A percentile compares a stretch with the other conserved stretches of the same genome.
Evolutionary conservation across 2,797 vertebrate genomes (phyloP).

Genomic region (Phylloscopus collybita): DNA sequence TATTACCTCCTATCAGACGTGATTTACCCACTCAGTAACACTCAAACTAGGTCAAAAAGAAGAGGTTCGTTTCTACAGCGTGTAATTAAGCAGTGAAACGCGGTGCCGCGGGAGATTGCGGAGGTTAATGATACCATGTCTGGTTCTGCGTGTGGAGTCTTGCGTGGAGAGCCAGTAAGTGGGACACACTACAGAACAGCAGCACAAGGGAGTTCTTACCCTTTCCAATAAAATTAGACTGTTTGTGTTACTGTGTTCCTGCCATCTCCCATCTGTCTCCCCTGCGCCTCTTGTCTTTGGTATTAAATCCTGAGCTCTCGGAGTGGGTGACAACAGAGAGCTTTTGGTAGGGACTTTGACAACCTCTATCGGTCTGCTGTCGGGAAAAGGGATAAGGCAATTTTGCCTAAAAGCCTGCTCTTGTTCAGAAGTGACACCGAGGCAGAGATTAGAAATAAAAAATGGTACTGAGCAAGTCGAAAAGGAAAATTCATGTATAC

Average conservation of each 20-base stretch:
- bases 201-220: slow-evolving; percentile 12
- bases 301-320: not conserved
- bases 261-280: slow-evolving; percentile 35
- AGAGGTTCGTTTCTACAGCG: not conserved
- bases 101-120: not conserved
- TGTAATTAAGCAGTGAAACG: not conserved
- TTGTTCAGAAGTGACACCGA: not conserved
- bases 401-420: slow-evolving; percentile 23
- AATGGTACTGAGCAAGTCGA: not conserved
- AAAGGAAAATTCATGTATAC: not conserved
- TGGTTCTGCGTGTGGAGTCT: not conserved
- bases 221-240: slow-evolving; percentile 14
- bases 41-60: not conserved
- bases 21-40: not conserved
- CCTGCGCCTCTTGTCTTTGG: not conserved
- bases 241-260: not conserved
- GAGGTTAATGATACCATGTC: not conserved
- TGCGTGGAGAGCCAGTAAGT: not conserved
- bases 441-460: slow-evolving; percentile 2
- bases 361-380: not conserved
- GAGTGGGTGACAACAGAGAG: not conserved
- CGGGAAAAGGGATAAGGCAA: slow-evolving; percentile 1
- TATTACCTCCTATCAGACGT: not conserved
- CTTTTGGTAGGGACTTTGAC: not conserved
- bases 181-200: not conserved